These are phyloP conservation scores for Cinclus cinclus DNA, from an alignment of 2,113 vertebrate genomes.

Conservation along the genomic window DNA sequence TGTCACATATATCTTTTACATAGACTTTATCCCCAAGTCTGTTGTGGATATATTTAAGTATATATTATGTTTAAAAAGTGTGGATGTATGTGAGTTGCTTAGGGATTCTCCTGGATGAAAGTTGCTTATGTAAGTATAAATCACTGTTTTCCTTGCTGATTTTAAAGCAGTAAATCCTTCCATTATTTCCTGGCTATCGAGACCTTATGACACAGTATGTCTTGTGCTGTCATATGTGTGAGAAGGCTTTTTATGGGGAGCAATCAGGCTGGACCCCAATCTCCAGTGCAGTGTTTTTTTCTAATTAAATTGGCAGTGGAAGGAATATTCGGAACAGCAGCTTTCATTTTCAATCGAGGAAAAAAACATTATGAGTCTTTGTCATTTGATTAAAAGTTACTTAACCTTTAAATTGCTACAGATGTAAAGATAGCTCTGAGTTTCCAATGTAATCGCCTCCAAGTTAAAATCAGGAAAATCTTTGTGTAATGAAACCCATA, in stretches of 20 bases:
- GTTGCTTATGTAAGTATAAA: slow-evolving; percentile 65
- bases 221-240: slow-evolving; percentile 2
- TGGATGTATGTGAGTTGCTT: neutral
- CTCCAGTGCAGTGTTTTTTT: slow-evolving; percentile 48
- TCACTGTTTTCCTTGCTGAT: slow-evolving; percentile 49
- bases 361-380: slow-evolving; percentile 71
- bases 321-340: slow-evolving; percentile 54
- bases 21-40: neutral
- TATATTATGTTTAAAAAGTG: neutral
- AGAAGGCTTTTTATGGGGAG: slow-evolving; percentile 67
- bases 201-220: slow-evolving; percentile 38
- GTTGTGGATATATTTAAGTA: neutral
- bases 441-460: slow-evolving; percentile 77
- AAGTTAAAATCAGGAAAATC: slow-evolving; percentile 80
- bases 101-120: slow-evolving; percentile 28
- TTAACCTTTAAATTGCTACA: slow-evolving; percentile 77
- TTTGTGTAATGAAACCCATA: slow-evolving; percentile 81
- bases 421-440: slow-evolving; percentile 74
- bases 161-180: slow-evolving; percentile 61
- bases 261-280: slow-evolving; percentile 59
- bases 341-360: slow-evolving; percentile 66
- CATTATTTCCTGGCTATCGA: slow-evolving; percentile 51
- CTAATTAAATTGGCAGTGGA: slow-evolving; percentile 66
- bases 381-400: slow-evolving; percentile 79
- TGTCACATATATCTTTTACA: neutral